Conservation (phyloP, 2,797 vertebrate species). For the Pangasius macronema region DNA sequence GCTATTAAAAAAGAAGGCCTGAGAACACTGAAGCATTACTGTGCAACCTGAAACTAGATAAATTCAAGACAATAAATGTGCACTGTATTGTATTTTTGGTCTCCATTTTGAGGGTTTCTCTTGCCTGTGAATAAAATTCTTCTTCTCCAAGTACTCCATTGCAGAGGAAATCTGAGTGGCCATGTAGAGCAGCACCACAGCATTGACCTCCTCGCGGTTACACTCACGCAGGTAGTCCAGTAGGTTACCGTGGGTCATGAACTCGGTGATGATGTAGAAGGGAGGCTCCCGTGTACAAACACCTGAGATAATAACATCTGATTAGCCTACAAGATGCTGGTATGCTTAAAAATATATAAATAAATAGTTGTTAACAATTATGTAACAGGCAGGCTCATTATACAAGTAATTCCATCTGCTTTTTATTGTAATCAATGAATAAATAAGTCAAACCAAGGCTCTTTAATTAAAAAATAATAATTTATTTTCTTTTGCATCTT, state of each 20-base stretch:
- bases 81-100: neutral
- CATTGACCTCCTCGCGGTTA: constrained; percentile 93
- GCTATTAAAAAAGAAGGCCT: neutral
- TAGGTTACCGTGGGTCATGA: constrained; percentile 97
- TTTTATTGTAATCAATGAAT: no score
- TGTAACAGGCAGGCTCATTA: no score
- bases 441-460: neutral
- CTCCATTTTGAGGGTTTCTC: neutral
- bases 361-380: no score
- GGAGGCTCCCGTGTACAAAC: constrained; percentile 97
- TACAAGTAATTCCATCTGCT: no score
- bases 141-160: constrained; percentile 99
- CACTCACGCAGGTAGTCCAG: constrained; percentile 96
- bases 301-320: constrained; percentile 71
- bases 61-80: neutral
- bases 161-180: constrained; percentile 99
- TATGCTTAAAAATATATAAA: neutral
- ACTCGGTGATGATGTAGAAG: constrained; percentile 98
- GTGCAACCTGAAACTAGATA: neutral
- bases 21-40: neutral
- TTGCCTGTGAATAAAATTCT: constrained; percentile 98
- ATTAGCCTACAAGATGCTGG: neutral
- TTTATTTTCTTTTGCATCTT: no score
- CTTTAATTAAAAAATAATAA: neutral
- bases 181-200: constrained; percentile 98